Evolutionary conservation across 1,140 invertebrate genomes (phyloP).

Genomic region (Chlorops oryzae): DNA sequence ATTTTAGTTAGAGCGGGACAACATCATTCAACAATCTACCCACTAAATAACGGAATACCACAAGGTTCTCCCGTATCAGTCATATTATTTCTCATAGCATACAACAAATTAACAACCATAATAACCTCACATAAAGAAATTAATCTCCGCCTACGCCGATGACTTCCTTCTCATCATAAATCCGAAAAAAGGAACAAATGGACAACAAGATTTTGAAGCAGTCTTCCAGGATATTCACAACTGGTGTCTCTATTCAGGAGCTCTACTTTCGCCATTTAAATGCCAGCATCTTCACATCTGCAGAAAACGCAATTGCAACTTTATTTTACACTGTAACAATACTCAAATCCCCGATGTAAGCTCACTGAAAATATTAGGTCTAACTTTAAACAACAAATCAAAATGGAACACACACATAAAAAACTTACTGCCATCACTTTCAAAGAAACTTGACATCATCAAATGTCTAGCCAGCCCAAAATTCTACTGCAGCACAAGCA

Average conservation of each 20-base stretch:
- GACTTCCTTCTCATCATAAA: slow-evolving; percentile 12
- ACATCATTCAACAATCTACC: background rate
- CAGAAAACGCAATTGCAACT: slow-evolving; percentile 17
- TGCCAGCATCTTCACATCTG: slow-evolving; percentile 15
- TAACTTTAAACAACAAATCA: slow-evolving; percentile 18
- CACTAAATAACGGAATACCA: slow-evolving; percentile 13
- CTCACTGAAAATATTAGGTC: slow-evolving; percentile 12
- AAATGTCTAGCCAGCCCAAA: slow-evolving; percentile 18
- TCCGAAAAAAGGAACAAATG: slow-evolving; percentile 8
- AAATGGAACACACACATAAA: slow-evolving; percentile 15
- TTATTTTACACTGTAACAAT: slow-evolving; percentile 3
- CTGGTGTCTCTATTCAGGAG: slow-evolving; percentile 15
- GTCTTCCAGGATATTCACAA: slow-evolving; percentile 9
- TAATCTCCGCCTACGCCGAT: slow-evolving; percentile 13
- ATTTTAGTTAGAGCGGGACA: slow-evolving; percentile 6
- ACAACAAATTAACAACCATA: slow-evolving; percentile 7
- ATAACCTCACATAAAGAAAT: slow-evolving; percentile 9
- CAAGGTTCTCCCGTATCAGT: slow-evolving; percentile 18
- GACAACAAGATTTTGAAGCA: slow-evolving; percentile 10
- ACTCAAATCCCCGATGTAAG: slow-evolving; percentile 10
- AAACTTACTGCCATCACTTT: background rate
- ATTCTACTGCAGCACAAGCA: slow-evolving; percentile 14
- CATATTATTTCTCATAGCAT: slow-evolving; percentile 16
- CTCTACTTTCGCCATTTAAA: slow-evolving; percentile 12
- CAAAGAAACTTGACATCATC: slow-evolving; percentile 15